These are phyloP conservation scores for Reticulitermes lucifugus DNA, from an alignment of 2,888 invertebrate genomes.

Conservation along the genomic window DNA sequence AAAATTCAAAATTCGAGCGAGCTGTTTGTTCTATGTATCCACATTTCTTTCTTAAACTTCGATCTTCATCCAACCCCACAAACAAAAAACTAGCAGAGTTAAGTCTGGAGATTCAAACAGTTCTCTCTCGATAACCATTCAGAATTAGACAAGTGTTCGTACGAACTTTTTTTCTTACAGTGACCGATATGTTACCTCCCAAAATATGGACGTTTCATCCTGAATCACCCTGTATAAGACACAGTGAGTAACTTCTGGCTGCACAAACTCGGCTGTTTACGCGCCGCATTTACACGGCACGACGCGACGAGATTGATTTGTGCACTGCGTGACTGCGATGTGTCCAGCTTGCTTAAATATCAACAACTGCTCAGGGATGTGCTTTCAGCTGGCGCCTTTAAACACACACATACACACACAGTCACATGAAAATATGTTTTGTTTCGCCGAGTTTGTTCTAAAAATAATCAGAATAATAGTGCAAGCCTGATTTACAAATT, in stretches of 20 bases:
- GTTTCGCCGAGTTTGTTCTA: not conserved
- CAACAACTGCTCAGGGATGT: not conserved
- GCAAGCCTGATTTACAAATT: not conserved
- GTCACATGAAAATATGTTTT: not conserved
- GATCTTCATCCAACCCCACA: too few relatives aligned
- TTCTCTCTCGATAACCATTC: too few relatives aligned
- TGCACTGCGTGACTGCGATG: not conserved
- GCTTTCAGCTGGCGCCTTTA: not conserved
- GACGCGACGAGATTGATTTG: not conserved
- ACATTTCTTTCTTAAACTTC: too few relatives aligned
- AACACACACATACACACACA: not conserved
- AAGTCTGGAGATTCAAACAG: too few relatives aligned
- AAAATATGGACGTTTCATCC: too few relatives aligned
- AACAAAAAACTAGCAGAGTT: too few relatives aligned
- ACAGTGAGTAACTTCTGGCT: not conserved
- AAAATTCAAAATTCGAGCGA: too few relatives aligned
- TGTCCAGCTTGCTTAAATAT: not conserved
- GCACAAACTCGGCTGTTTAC: not conserved
- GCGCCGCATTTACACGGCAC: too few relatives aligned
- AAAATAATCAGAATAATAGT: not conserved
- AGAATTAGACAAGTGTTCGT: too few relatives aligned
- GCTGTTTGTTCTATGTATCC: too few relatives aligned
- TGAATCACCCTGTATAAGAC: not conserved
- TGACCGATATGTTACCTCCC: too few relatives aligned
- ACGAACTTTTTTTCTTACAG: too few relatives aligned